Conservation (phyloP, 1,140 invertebrate genomes). For the Ips typographus region DNA sequence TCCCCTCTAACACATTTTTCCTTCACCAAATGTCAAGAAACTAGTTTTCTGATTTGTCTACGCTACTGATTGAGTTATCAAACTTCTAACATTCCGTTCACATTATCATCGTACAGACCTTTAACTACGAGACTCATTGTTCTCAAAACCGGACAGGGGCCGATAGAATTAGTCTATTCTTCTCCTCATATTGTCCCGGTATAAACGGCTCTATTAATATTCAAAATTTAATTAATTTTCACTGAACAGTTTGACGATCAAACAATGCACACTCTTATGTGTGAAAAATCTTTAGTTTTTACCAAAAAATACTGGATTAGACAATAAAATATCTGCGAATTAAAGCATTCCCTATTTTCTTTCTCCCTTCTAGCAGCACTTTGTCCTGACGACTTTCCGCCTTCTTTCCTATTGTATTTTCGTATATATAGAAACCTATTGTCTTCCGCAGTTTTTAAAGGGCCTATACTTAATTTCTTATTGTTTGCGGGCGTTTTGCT, state of each 20-base stretch:
- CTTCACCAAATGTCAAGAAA: too few species aligned
- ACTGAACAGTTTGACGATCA: constrained; percentile 20
- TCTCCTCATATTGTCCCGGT: constrained; percentile 15
- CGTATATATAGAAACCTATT: constrained; percentile 45
- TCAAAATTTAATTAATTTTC: constrained; percentile 33
- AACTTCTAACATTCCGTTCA: too few species aligned
- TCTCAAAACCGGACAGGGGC: constrained; percentile 20
- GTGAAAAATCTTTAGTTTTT: too few species aligned
- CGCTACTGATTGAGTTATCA: too few species aligned
- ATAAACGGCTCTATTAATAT: constrained; percentile 30
- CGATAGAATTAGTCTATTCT: constrained; percentile 29
- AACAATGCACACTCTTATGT: background rate
- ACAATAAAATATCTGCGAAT: too few species aligned
- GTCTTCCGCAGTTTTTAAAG: constrained; percentile 42
- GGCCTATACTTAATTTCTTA: constrained; percentile 41
- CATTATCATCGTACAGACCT: background rate
- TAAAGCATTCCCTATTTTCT: too few species aligned
- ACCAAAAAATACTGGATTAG: too few species aligned
- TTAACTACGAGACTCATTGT: constrained; percentile 11
- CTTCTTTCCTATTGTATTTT: constrained; percentile 46
- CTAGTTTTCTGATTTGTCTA: too few species aligned
- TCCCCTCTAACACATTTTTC: too few species aligned
- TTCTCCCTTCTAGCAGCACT: constrained; percentile 44
- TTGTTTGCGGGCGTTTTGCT: constrained; percentile 36
- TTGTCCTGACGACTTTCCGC: constrained; percentile 45